phyloP scores from a whole-genome alignment of 2,113 vertebrate species.

The Stegostoma tigrinum region DNA sequence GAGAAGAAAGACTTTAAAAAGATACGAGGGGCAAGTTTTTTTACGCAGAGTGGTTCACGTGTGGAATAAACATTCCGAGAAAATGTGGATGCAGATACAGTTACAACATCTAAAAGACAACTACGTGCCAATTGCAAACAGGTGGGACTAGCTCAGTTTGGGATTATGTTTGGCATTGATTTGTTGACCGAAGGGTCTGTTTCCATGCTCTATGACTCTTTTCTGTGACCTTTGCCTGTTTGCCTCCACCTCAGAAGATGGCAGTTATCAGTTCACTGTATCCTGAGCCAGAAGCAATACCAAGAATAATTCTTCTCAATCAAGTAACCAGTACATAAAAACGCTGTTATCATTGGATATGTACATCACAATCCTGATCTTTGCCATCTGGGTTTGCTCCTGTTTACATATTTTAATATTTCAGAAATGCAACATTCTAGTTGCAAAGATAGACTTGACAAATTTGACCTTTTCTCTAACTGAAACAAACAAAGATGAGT shows the following conservation, averaged over 20 bases:
- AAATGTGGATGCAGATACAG: too few species aligned
- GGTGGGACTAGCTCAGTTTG: too few species aligned
- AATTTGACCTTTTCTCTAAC: background rate
- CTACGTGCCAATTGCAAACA: too few species aligned
- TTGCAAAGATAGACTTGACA: background rate
- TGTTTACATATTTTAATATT: background rate
- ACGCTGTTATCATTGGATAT: background rate
- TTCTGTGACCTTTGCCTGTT: background rate
- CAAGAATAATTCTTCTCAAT: background rate
- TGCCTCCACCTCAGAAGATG: background rate
- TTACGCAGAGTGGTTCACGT: too few species aligned
- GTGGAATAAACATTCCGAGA: too few species aligned
- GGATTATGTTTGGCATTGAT: too few species aligned
- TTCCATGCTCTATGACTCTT: too few species aligned
- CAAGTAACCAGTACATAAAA: background rate
- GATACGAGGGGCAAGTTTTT: too few species aligned
- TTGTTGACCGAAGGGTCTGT: too few species aligned
- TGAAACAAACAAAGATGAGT: background rate
- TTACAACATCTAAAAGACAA: too few species aligned
- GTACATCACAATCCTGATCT: background rate
- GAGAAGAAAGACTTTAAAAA: too few species aligned
- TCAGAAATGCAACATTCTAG: background rate
- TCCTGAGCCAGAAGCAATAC: background rate
- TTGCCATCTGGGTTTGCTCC: background rate
- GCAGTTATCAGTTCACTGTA: background rate